These are phyloP conservation scores for Andrena bicolor DNA, from an alignment of 2,888 invertebrate genomes.

Conservation along the genomic window DNA sequence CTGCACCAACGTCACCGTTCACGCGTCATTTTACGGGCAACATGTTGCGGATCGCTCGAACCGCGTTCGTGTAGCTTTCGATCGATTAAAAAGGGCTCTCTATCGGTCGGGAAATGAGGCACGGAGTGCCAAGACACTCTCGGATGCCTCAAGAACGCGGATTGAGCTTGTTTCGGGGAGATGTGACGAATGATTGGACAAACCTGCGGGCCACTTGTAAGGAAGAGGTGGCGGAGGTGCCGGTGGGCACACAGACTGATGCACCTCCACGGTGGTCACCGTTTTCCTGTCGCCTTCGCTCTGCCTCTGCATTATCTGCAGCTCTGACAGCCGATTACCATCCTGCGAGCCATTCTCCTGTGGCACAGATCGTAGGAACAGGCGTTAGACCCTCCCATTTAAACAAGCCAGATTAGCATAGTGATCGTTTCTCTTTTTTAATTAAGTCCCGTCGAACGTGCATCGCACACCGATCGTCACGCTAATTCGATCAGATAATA, in stretches of 20 bases:
- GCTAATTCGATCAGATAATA: slow-evolving; percentile 37
- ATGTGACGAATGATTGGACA: slow-evolving; percentile 18
- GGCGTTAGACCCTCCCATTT: background rate
- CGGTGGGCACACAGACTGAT: slow-evolving; percentile 85
- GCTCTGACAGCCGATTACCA: slow-evolving; percentile 72
- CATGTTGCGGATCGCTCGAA: background rate
- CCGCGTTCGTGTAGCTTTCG: too few species aligned
- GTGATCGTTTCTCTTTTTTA: slow-evolving; percentile 41
- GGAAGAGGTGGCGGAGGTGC: slow-evolving; percentile 83
- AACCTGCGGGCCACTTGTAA: slow-evolving; percentile 83
- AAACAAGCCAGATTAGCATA: background rate
- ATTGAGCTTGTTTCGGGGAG: background rate
- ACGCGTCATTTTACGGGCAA: slow-evolving; percentile 13
- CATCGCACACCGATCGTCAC: slow-evolving; percentile 12
- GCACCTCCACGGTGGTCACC: slow-evolving; percentile 91
- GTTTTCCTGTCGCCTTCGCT: slow-evolving; percentile 87
- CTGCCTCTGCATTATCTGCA: slow-evolving; percentile 76
- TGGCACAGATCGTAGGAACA: background rate
- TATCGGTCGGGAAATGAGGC: too few species aligned
- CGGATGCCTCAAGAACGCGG: background rate
- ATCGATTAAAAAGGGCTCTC: too few species aligned
- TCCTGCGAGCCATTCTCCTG: slow-evolving; percentile 78
- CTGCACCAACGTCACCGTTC: slow-evolving; percentile 57
- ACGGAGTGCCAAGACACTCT: too few species aligned
- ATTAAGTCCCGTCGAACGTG: slow-evolving; percentile 10